Evolutionary conservation across 2,888 invertebrate species (phyloP).

Genomic region (Azorinus chamasolen): DNA sequence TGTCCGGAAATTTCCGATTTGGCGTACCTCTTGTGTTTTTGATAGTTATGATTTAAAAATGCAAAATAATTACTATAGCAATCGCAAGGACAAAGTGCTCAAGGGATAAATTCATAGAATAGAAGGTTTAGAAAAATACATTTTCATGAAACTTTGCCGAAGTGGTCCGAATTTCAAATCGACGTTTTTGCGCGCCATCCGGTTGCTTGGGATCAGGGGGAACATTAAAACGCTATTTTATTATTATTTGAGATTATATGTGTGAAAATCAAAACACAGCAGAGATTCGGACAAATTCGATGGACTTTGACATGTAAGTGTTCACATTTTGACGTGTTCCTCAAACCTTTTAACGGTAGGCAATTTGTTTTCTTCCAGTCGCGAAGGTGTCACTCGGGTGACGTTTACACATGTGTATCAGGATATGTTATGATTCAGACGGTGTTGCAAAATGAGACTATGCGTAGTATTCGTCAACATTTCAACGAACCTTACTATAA

Average conservation of each 20-base stretch:
- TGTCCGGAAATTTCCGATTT: conserved; percentile 38
- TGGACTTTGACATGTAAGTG: no score
- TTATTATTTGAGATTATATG: no score
- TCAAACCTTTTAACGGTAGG: no score
- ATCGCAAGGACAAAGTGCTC: neutral
- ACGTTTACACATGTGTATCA: conserved; percentile 16
- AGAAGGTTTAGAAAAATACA: neutral
- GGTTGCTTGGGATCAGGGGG: conserved; percentile 48
- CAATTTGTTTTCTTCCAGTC: no score
- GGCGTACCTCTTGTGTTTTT: neutral
- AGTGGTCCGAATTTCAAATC: conserved; percentile 55
- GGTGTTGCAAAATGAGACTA: no score
- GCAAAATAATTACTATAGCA: neutral
- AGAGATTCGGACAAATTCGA: neutral
- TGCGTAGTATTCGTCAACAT: no score
- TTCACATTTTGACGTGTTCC: no score
- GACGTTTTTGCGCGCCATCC: conserved; percentile 65
- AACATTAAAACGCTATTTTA: no score
- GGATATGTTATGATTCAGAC: no score
- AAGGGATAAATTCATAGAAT: neutral
- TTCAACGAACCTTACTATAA: no score
- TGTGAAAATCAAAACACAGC: no score
- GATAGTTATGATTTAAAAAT: neutral
- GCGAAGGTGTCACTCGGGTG: neutral
- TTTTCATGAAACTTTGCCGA: conserved; percentile 35